These are phyloP conservation scores for Aulostomus chinensis DNA, from an alignment of 2,797 vertebrate species.

Conservation along the genomic window DNA sequence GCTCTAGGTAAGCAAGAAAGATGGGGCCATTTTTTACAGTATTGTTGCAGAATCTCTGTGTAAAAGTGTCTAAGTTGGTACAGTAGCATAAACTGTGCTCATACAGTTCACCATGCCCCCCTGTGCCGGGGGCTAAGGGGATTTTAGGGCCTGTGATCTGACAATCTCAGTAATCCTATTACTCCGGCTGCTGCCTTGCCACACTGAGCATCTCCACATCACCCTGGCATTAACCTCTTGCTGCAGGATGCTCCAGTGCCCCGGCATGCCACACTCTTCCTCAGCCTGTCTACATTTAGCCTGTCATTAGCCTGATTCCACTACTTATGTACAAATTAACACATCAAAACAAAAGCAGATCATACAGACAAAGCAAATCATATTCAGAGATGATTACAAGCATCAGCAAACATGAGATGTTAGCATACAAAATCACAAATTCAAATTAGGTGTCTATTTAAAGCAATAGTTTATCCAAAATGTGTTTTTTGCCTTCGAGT, in stretches of 20 bases:
- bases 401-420: not conserved
- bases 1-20: too few species aligned
- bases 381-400: not conserved
- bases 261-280: not conserved
- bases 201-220: conserved; percentile 27
- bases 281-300: not conserved
- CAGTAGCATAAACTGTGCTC: conserved; percentile 1
- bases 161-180: conserved; percentile 63
- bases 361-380: not conserved
- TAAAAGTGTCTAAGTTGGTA: too few species aligned
- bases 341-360: too few species aligned
- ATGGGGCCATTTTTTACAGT: too few species aligned
- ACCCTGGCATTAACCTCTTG: not conserved
- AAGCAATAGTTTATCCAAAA: too few species aligned
- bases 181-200: conserved; percentile 43
- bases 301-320: not conserved
- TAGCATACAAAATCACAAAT: not conserved
- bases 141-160: conserved; percentile 46
- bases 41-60: not conserved
- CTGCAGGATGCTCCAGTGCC: conserved; percentile 4
- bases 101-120: conserved; percentile 5
- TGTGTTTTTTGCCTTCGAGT: too few species aligned
- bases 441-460: too few species aligned
- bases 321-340: not conserved
- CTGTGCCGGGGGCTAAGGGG: conserved; percentile 17